Percentiles rank a stretch among this genome's conserved stretches.
Evolutionary conservation across 30 jellyfish, hydroid and myxozoan genomes (phyloP).

Genomic region (Phacellophora camtschatica): DNA sequence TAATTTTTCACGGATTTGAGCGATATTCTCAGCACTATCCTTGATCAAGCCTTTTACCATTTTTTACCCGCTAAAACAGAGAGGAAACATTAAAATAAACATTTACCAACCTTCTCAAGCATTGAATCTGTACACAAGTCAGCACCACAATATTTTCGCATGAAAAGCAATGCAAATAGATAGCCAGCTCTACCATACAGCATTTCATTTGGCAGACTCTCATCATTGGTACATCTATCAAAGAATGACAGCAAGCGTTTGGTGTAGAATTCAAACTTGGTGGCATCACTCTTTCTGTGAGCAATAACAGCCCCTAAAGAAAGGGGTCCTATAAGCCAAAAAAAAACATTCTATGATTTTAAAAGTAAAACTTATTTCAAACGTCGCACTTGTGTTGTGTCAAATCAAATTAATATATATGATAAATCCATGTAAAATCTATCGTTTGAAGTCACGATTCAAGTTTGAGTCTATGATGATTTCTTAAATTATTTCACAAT

Average conservation of each 20-base stretch:
- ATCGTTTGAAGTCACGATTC: no score
- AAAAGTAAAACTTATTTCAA: no score
- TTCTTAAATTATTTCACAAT: no score
- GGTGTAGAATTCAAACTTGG: neutral
- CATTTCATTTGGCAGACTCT: constrained; percentile 65
- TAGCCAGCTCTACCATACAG: constrained; percentile 86
- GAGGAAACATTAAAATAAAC: no score
- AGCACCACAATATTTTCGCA: constrained; percentile 21
- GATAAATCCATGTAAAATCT: no score
- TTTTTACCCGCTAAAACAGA: no score
- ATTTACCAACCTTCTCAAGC: constrained; percentile 26
- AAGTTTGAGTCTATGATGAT: no score
- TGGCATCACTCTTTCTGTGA: constrained; percentile 16
- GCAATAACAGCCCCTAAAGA: constrained; percentile 51
- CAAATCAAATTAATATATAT: no score
- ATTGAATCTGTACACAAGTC: neutral
- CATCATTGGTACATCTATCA: constrained; percentile 61
- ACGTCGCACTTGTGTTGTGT: no score
- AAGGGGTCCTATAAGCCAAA: constrained; percentile 41
- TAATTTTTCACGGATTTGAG: no score
- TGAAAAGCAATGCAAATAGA: constrained; percentile 66
- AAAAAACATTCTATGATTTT: neutral
- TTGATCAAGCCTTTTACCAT: no score
- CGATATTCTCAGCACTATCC: no score
- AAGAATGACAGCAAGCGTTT: neutral